Percentiles rank a stretch among this genome's conserved stretches.
phyloP scores from a whole-genome alignment of 2,888 invertebrate species.

The Troides helena region DNA sequence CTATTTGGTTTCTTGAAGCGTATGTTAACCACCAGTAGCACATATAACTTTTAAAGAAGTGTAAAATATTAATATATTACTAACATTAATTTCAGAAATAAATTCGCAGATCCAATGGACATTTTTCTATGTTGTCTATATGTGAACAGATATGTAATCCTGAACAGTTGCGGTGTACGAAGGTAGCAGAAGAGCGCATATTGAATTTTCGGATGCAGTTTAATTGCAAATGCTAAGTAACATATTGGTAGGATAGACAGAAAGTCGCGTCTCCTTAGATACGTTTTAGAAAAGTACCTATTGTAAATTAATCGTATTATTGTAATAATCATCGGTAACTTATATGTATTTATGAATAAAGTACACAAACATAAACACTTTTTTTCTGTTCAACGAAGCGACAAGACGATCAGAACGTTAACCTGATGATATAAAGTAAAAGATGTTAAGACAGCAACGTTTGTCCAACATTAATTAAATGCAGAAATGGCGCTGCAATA shows the following conservation, averaged over 20 bases:
- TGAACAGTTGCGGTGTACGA: conserved; percentile 64
- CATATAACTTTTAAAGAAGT: neutral
- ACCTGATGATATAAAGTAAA: too few species aligned
- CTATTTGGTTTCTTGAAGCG: too few species aligned
- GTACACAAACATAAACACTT: neutral
- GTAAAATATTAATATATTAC: conserved; percentile 33
- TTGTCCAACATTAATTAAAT: too few species aligned
- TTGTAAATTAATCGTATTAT: conserved; percentile 1
- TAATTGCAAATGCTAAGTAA: conserved; percentile 57
- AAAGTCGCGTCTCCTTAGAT: conserved; percentile 64
- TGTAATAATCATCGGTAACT: neutral
- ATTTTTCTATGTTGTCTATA: conserved; percentile 64
- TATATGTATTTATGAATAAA: conserved; percentile 1
- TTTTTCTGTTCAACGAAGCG: too few species aligned
- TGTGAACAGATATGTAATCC: conserved; percentile 70
- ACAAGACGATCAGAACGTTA: too few species aligned
- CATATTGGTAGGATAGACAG: conserved; percentile 62
- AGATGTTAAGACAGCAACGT: too few species aligned
- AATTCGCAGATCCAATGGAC: conserved; percentile 65
- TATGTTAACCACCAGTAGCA: neutral
- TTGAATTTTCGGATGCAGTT: conserved; percentile 43
- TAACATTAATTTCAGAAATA: conserved; percentile 71
- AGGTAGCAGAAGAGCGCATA: conserved; percentile 58
- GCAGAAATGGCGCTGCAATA: too few species aligned
- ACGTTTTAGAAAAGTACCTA: conserved; percentile 70